Base-by-base conservation (phyloP, 1,140 invertebrate species). In the Drosophila nannoptera region DNA sequence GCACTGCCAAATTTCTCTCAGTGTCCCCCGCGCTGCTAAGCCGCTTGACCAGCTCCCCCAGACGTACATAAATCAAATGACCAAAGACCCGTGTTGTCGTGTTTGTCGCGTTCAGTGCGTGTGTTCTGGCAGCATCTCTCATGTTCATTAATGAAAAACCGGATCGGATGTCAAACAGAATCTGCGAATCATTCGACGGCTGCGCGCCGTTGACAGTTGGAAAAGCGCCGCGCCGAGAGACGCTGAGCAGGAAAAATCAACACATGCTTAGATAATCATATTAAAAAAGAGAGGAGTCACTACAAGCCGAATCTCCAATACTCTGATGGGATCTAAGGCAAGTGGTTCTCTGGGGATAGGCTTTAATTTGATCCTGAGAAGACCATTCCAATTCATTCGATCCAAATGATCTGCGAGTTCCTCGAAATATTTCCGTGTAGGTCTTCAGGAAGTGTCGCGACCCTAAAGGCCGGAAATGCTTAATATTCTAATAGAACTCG, bases 111-210 rank as follows among this genome's bases (percentile, higher is more conserved):
- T 55, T 60, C 73, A 72, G 77, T 84, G 80, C 69, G 80, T 84
- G 80, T 84, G 80, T 78, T 84, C 80, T 72, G 66, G 29, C 48
- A n/a, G 40, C 7, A 7, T 35, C 32, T 9, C 61, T 77, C 73
- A 71, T 86, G 82, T 86, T 86, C 81, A 84, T 86, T 86, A 86
- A 86, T 86, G 81, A 86, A 86, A 81, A 86, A 84, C 81, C 81
- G 77, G 81, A 74, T 83, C 73, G 73, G 70, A 69, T 83, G 80
- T 86, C 77, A 84, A 86, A 86, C 70, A 77, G 77, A 86, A 81
- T 86, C 81, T 86, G 81, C 81, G 75, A 86, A 86, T 86, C 81
- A 86, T 86, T 77, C 70, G 74, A 81, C 71, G 82, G 53, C 70
- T 75, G 73, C 53, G 69, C 70, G 76, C 66, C 77, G 81, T 86